These are phyloP conservation scores for Nebria salina DNA, from an alignment of 2,888 invertebrate genomes.

Conservation along the genomic window DNA sequence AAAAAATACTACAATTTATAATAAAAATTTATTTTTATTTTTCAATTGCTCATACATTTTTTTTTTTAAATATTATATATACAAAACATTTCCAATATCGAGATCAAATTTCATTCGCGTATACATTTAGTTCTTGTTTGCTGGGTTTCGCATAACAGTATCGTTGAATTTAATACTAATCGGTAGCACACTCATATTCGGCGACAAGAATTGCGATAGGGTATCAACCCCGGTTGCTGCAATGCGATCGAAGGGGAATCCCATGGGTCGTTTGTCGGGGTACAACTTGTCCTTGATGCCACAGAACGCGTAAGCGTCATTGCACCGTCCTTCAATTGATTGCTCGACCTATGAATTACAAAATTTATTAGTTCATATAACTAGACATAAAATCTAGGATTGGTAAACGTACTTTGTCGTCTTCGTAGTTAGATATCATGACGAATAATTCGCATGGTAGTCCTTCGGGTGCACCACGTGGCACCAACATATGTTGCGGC, in stretches of 20 bases:
- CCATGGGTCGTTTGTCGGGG: constrained; percentile 86
- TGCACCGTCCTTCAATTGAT: constrained; percentile 68
- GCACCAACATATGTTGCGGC: constrained; percentile 84
- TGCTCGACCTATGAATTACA: constrained; percentile 63
- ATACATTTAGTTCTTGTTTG: constrained; percentile 14
- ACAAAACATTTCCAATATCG: constrained; percentile 7
- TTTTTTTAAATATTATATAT: background rate
- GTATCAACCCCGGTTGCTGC: constrained; percentile 68
- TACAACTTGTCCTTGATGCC: constrained; percentile 80
- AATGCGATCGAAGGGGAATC: constrained; percentile 81
- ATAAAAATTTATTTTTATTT: background rate
- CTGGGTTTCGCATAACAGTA: constrained; percentile 57
- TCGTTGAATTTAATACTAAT: constrained; percentile 71
- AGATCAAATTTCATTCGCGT: constrained; percentile 1
- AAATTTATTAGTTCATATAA: background rate
- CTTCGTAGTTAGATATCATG: constrained; percentile 79
- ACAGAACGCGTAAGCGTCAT: constrained; percentile 81
- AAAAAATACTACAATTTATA: background rate
- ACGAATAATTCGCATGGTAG: constrained; percentile 76
- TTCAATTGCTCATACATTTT: background rate
- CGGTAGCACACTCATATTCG: constrained; percentile 76
- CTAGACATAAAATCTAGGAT: background rate
- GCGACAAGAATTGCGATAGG: constrained; percentile 73
- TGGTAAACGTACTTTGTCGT: constrained; percentile 68
- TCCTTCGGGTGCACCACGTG: constrained; percentile 75